Conservation (phyloP, 2,797 vertebrate genomes). For the Paratrypauchen microcephalus region DNA sequence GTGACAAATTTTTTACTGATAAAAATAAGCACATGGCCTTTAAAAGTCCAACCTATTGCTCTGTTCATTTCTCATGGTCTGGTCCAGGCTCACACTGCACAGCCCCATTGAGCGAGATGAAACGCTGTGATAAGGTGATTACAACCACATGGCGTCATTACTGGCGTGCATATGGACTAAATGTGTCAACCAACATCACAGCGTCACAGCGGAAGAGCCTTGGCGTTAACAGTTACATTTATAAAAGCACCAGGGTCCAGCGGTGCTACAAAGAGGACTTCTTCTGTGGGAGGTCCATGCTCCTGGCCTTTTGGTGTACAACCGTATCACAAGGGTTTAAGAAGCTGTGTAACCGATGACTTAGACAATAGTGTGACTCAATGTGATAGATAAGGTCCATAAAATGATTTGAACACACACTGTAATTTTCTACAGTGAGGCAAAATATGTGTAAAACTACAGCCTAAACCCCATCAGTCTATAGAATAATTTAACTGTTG, state of each 20-base stretch:
- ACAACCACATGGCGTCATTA: constrained; percentile 72
- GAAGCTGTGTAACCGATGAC: constrained; percentile 71
- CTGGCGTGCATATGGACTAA: constrained; percentile 59
- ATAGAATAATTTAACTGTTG: too few species aligned
- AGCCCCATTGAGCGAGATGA: constrained; percentile 60
- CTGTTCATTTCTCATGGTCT: constrained; percentile 24
- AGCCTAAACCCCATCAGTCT: too few species aligned
- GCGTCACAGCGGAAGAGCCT: constrained; percentile 35
- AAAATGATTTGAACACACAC: not conserved
- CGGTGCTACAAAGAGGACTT: constrained; percentile 63
- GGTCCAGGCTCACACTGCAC: constrained; percentile 35
- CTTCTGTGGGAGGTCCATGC: constrained; percentile 66
- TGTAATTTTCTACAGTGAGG: too few species aligned
- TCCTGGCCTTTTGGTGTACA: constrained; percentile 41
- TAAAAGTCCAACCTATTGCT: constrained; percentile 18
- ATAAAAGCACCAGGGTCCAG: constrained; percentile 46
- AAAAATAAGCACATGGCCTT: constrained; percentile 15
- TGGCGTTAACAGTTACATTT: constrained; percentile 71
- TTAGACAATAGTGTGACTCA: constrained; percentile 42
- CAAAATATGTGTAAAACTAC: too few species aligned
- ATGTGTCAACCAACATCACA: constrained; percentile 62
- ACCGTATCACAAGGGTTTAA: constrained; percentile 37
- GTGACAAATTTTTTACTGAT: not conserved
- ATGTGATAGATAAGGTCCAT: constrained; percentile 23
- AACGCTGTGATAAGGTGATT: constrained; percentile 68